phyloP scores from a whole-genome alignment of 1,140 invertebrate genomes.

The Cotesia glomerata region DNA sequence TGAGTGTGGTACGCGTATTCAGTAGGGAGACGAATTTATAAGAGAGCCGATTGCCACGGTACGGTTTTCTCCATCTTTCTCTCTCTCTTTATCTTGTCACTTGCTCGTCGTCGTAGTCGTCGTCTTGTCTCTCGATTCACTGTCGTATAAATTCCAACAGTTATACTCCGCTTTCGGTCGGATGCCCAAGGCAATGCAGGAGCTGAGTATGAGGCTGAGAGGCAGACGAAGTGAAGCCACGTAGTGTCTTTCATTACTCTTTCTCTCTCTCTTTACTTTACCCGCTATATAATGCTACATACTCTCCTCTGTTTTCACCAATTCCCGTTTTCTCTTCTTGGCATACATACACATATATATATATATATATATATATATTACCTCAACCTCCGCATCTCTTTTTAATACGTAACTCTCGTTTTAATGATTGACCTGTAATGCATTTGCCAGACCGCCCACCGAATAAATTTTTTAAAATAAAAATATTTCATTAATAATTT shows the following conservation, averaged over 20 bases:
- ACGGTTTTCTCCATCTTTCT: slow-evolving; percentile 1
- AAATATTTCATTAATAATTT: background rate
- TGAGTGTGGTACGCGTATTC: no score
- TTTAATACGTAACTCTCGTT: slow-evolving; percentile 5
- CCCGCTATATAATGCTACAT: background rate
- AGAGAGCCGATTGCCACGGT: slow-evolving; percentile 1
- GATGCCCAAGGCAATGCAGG: slow-evolving; percentile 4
- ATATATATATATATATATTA: no score
- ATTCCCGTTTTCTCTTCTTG: background rate
- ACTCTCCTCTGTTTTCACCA: background rate
- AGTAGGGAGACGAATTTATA: no score
- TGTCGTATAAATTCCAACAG: slow-evolving; percentile 17
- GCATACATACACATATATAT: background rate
- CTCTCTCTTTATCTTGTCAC: background rate
- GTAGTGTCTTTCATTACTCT: slow-evolving; percentile 33
- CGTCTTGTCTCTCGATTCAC: slow-evolving; percentile 10
- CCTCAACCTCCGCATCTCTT: no score
- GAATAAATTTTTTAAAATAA: background rate
- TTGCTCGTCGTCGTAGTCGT: background rate
- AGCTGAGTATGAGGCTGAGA: background rate
- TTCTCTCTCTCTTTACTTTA: slow-evolving; percentile 1
- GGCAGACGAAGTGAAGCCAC: slow-evolving; percentile 16
- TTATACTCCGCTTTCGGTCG: slow-evolving; percentile 19
- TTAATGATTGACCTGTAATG: slow-evolving; percentile 28
- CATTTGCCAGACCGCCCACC: slow-evolving; percentile 2